Conservation (phyloP, 1,140 invertebrate genomes). For the Aphelenchoides besseyi region DNA sequence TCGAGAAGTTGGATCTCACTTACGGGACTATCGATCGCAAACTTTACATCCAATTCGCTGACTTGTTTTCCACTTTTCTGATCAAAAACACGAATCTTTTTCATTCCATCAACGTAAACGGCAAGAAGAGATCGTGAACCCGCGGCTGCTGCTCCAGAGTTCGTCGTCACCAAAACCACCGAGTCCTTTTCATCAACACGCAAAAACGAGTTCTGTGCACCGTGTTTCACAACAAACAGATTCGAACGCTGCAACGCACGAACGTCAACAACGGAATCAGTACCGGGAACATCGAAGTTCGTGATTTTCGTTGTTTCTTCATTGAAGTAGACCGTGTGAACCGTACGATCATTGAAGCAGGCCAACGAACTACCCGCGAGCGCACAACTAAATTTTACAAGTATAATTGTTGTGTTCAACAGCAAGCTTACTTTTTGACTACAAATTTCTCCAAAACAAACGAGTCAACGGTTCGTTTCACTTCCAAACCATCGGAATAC, state of each 20-base stretch:
- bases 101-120: constrained; percentile 2
- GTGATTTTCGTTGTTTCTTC: neutral
- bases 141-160: neutral
- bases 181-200: neutral
- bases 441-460: neutral
- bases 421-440: neutral
- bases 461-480: neutral
- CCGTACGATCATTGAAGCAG: neutral
- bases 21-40: neutral
- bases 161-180: neutral
- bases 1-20: neutral
- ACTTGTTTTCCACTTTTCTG: neutral
- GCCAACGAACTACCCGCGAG: neutral
- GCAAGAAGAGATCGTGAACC: neutral
- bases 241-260: neutral
- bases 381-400: neutral
- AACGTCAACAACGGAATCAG: neutral
- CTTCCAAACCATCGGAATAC: neutral
- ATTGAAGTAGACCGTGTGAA: neutral
- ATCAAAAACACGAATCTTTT: constrained; percentile 8
- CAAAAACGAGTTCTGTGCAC: neutral
- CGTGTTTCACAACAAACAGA: neutral
- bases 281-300: neutral
- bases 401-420: neutral
- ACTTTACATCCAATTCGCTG: neutral